Evolutionary conservation across 2,888 invertebrate species (phyloP).

Genomic region (Epistrophe grossulariae): DNA sequence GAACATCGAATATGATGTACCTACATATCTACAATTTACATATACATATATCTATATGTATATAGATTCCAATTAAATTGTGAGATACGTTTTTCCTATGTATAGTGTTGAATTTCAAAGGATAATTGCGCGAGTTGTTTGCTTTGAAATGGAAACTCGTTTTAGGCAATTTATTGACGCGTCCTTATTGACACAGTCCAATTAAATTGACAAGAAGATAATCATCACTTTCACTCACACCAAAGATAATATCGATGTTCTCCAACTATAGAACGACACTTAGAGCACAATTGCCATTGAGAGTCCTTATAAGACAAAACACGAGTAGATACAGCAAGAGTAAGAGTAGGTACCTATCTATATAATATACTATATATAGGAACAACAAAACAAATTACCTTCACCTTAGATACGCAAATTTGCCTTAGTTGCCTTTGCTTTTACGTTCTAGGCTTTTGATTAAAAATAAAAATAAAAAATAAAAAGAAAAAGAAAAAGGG

Average conservation of each 20-base stretch:
- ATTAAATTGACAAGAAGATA: conserved; percentile 72
- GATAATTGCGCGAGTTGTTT: conserved; percentile 73
- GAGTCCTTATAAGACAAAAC: conserved; percentile 37
- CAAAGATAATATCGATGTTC: conserved; percentile 44
- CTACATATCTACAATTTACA: not conserved
- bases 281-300: conserved; percentile 43
- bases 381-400: conserved; percentile 58
- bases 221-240: conserved; percentile 68
- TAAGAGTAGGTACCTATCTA: not conserved
- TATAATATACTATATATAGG: not conserved
- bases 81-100: conserved; percentile 56
- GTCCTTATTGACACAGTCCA: conserved; percentile 71
- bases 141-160: conserved; percentile 74
- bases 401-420: conserved; percentile 51
- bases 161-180: conserved; percentile 70
- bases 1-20: not conserved
- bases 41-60: too few species aligned
- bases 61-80: conserved; percentile 68
- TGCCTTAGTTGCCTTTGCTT: conserved; percentile 17
- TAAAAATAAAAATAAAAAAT: not conserved
- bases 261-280: conserved; percentile 21
- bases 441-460: not conserved
- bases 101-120: conserved; percentile 72
- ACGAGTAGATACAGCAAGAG: not conserved
- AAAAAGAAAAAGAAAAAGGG: conserved; percentile 16